A percentile compares a stretch with the other conserved stretches of the same genome.
Conservation (phyloP, 2,797 vertebrate species). For the Heteromormyrus szaboi region DNA sequence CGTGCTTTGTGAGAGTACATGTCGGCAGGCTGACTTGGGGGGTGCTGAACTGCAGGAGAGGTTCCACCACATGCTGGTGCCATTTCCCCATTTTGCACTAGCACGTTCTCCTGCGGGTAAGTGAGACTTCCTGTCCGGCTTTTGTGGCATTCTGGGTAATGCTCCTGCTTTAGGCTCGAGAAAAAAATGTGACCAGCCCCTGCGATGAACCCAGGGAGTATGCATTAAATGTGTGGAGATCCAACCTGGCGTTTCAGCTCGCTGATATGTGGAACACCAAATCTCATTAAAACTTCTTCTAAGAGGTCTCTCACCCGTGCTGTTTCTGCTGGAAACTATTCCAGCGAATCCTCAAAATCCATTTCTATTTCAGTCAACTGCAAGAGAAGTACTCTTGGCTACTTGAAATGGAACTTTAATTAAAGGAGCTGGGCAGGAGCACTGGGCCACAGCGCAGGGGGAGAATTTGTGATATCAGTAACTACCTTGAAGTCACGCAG, state of each 20-base stretch:
- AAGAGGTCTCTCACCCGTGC: background rate
- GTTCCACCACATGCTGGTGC: background rate
- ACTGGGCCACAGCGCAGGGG: background rate
- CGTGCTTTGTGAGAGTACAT: constrained; percentile 29
- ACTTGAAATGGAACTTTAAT: background rate
- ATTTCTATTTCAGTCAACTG: background rate
- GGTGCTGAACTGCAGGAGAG: constrained; percentile 23
- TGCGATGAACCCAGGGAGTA: background rate
- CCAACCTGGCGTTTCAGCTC: background rate
- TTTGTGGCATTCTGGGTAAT: background rate
- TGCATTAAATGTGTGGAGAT: background rate
- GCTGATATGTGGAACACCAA: background rate
- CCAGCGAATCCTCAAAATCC: background rate
- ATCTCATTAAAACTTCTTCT: background rate
- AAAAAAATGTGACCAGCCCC: background rate
- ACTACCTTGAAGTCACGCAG: background rate
- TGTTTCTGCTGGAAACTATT: background rate
- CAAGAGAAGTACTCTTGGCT: background rate
- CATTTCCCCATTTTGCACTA: background rate
- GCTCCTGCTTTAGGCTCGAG: background rate
- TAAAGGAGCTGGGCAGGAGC: background rate
- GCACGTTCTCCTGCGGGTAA: constrained; percentile 9
- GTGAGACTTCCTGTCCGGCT: constrained; percentile 2
- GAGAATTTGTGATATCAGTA: background rate
- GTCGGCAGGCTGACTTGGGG: background rate